Percentiles rank a stretch among this genome's conserved stretches.
Evolutionary conservation across 2,888 invertebrate genomes (phyloP).

Genomic region (Notodonta ziczac): DNA sequence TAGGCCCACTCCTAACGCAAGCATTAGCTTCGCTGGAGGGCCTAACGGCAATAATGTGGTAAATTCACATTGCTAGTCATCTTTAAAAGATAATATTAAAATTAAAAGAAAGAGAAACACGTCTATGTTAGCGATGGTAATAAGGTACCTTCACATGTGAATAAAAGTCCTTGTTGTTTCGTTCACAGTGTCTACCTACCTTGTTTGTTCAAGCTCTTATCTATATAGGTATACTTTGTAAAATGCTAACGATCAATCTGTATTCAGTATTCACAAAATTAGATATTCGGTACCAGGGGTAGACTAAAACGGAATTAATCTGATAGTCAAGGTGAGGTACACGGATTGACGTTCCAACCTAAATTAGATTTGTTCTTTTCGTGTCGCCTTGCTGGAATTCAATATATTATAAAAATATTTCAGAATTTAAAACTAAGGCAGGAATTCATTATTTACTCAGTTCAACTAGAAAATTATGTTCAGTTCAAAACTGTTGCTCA

Average conservation of each 20-base stretch:
- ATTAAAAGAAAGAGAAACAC: too few relatives aligned
- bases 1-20: too few relatives aligned
- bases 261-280: not conserved
- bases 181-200: not conserved
- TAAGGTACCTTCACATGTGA: too few relatives aligned
- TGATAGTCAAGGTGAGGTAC: not conserved
- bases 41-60: too few relatives aligned
- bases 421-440: not conserved
- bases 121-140: too few relatives aligned
- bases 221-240: not conserved
- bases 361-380: not conserved
- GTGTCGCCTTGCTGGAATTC: not conserved
- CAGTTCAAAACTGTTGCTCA: not conserved
- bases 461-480: not conserved
- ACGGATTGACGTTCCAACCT: not conserved
- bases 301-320: not conserved
- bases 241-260: not conserved
- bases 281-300: not conserved
- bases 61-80: too few relatives aligned
- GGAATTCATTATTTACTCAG: too few relatives aligned
- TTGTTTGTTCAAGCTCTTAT: not conserved
- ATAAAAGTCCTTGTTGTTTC: too few relatives aligned
- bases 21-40: too few relatives aligned
- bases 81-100: too few relatives aligned
- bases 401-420: not conserved